Base-by-base conservation (phyloP, 1,140 invertebrate species). In the Drosophila bocqueti region DNA sequence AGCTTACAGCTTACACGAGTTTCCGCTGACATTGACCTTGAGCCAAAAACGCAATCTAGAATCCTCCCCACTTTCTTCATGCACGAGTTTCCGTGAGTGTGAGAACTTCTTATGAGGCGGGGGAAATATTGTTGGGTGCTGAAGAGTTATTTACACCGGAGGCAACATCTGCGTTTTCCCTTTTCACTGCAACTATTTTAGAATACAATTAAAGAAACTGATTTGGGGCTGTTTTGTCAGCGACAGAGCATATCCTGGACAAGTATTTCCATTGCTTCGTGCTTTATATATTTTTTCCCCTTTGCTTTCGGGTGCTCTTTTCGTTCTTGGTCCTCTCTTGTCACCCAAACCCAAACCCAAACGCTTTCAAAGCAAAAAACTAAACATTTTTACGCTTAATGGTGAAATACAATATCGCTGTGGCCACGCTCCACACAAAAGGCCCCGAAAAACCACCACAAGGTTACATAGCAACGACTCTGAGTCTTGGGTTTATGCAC, bases 331-430 rank as follows among this genome's bases (percentile, higher is more conserved):
- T 36, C 18, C 34, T 55, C 34, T 24, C 24, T 40, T 55, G 34
- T 55, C 54, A 40, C 9, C n/a, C n/a, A n/a, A n/a, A n/a, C n/a
- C n/a, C n/a, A n/a, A 38, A 21, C 0, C 26, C 26, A 5, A 26
- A 26, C 26, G 26, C 26, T 26, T 26, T 26, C 4, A 26, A 26
- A 74, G 81, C 82, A 83, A 84, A 84, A 84, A 84, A 78, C 73
- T 74, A 62, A 1, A 16, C 1, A 34, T 34, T 34, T 34, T 34
- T 34, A 9, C 31, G 31, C 10, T 34, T 34, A 34, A 34, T 34
- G 31, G 31, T 9, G 31, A 34, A 34, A 34, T 34, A 10, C 9
- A 34, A 10, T 34, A 34, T 34, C 59, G 72, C 58, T 59, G 72
- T 34, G 29, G 42, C 40, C 13, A 46, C 18, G 52, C 57, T 63